A percentile compares a stretch with the other conserved stretches of the same genome.
phyloP scores from a whole-genome alignment of 2,113 vertebrate species.

The Sus scrofa region T2T-Sscrofa CM000814.6:78601501-78602000 shows the following conservation, averaged over 20 bases:
- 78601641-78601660: background rate
- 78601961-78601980: background rate
- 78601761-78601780: background rate
- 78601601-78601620: background rate
- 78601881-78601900: background rate
- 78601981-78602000: background rate
- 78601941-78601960: background rate
- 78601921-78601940: background rate
- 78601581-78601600: too few species aligned
- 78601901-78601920: background rate
- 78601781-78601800: background rate
- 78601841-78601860: background rate
- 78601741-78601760: background rate
- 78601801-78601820: background rate
- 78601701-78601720: background rate
- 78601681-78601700: background rate
- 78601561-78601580: background rate
- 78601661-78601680: background rate
- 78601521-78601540: background rate
- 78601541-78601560: background rate
- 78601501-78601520: background rate
- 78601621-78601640: background rate
- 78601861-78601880: background rate
- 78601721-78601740: background rate
- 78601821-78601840: background rate